Conservation (phyloP, 2,797 vertebrate species). For the Adrianichthys oophorus region DNA sequence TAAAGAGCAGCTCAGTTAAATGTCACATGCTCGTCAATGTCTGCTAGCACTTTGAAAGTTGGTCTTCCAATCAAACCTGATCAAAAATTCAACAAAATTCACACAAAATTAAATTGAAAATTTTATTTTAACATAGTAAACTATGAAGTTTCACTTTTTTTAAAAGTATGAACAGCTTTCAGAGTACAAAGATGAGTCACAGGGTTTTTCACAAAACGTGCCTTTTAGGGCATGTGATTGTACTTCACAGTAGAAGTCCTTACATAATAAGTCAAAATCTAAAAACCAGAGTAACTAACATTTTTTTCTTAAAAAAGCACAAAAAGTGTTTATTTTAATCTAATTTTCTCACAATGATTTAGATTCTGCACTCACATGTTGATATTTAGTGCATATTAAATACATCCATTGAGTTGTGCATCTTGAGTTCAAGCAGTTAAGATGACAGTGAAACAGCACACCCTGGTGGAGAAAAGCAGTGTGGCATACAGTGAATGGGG, state of each 20-base stretch:
- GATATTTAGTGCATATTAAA: slow-evolving; percentile 59
- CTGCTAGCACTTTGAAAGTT: background rate
- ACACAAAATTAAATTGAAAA: slow-evolving; percentile 64
- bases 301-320: slow-evolving; percentile 27
- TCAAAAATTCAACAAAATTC: background rate
- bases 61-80: background rate
- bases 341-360: slow-evolving; percentile 11
- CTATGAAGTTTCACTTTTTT: slow-evolving; percentile 71
- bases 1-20: slow-evolving; percentile 13
- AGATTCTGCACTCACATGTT: slow-evolving; percentile 29
- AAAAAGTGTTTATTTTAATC: slow-evolving; percentile 23
- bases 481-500: slow-evolving; percentile 18
- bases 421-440: slow-evolving; percentile 15
- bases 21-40: slow-evolving; percentile 8
- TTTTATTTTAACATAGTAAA: slow-evolving; percentile 76
- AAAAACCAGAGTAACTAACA: slow-evolving; percentile 50
- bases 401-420: slow-evolving; percentile 39
- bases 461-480: slow-evolving; percentile 43
- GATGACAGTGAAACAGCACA: slow-evolving; percentile 56
- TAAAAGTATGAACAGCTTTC: slow-evolving; percentile 67
- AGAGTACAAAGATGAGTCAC: slow-evolving; percentile 71
- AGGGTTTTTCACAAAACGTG: slow-evolving; percentile 51
- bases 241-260: slow-evolving; percentile 68
- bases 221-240: slow-evolving; percentile 67
- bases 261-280: slow-evolving; percentile 46